Conservation (phyloP, 1,140 invertebrate genomes). For the Carcinoscorpius rotundicauda region DNA sequence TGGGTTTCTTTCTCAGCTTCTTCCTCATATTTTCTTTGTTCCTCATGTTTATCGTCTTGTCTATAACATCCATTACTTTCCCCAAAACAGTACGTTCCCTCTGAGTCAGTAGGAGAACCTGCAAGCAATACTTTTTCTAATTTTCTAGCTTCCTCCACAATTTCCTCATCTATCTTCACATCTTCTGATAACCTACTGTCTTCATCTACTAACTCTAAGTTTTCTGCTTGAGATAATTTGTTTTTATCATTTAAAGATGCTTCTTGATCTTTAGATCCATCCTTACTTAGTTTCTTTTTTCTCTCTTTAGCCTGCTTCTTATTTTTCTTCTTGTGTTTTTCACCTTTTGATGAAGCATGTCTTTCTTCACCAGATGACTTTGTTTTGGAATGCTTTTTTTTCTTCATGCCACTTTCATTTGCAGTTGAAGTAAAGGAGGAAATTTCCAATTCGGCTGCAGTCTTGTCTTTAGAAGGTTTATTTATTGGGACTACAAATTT, state of each 20-base stretch:
- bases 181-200: constrained; percentile 20
- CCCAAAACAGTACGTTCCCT: constrained; percentile 15
- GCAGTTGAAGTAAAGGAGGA: constrained; percentile 23
- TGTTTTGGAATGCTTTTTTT: constrained; percentile 44
- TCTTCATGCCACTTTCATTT: constrained; percentile 25
- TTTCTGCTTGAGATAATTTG: neutral
- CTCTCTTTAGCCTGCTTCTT: constrained; percentile 36
- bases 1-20: constrained; percentile 26
- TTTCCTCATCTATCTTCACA: constrained; percentile 20
- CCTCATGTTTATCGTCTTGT: constrained; percentile 20
- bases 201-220: constrained; percentile 8
- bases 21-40: constrained; percentile 26
- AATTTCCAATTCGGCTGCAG: constrained; percentile 20
- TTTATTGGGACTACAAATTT: constrained; percentile 26
- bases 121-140: constrained; percentile 20
- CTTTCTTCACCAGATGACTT: constrained; percentile 9
- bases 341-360: constrained; percentile 13
- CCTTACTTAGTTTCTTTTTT: constrained; percentile 15
- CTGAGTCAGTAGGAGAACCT: constrained; percentile 13
- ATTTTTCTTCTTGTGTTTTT: constrained; percentile 28
- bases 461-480: neutral
- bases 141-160: constrained; percentile 19
- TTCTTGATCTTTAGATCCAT: no score
- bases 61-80: constrained; percentile 13
- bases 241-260: no score